phyloP scores from a whole-genome alignment of 2,797 vertebrate species.

The Ispidina lecontei region DNA sequence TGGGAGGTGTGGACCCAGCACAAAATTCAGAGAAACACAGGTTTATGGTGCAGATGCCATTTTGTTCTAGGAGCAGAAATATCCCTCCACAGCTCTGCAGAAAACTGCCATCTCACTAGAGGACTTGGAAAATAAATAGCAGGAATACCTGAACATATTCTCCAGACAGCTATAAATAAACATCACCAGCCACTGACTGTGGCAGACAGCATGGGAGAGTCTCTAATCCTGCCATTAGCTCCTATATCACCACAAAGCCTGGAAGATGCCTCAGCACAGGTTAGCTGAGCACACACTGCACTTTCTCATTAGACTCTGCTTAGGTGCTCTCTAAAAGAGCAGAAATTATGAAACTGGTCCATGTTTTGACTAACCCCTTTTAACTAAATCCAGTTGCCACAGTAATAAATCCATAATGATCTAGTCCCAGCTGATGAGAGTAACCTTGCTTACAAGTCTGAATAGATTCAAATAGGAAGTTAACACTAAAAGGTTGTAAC shows the following conservation, averaged over 20 bases:
- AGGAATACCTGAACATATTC: neutral
- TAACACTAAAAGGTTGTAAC: neutral
- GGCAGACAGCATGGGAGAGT: neutral
- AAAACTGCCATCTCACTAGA: neutral
- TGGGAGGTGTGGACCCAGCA: neutral
- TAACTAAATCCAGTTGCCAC: neutral
- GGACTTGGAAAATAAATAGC: neutral
- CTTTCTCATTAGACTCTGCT: neutral
- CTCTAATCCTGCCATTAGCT: neutral
- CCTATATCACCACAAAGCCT: neutral
- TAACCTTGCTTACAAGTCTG: rapidly evolving
- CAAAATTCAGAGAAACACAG: neutral
- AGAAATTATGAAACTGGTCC: neutral
- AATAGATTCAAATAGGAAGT: neutral
- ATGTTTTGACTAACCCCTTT: neutral
- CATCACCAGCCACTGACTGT: neutral
- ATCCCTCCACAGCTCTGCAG: neutral
- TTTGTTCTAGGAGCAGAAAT: neutral
- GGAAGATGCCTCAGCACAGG: neutral
- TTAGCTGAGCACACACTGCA: neutral
- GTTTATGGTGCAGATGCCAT: neutral
- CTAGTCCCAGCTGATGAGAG: neutral
- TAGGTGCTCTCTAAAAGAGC: neutral
- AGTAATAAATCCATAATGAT: neutral
- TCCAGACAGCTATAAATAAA: neutral